Base-by-base conservation (phyloP, 2,888 invertebrate genomes). In the Cecidostiba fungosa region DNA sequence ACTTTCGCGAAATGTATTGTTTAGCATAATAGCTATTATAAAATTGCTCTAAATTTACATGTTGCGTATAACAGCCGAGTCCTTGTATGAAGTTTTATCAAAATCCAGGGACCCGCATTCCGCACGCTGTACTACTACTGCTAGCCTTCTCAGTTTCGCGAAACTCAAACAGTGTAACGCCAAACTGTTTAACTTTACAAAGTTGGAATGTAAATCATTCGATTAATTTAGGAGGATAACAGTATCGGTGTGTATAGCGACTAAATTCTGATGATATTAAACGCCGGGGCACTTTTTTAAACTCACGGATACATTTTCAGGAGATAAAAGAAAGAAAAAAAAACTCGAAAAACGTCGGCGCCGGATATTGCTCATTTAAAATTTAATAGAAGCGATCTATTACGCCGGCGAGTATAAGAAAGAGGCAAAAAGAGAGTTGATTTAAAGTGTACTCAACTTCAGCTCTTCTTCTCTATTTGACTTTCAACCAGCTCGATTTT, bases 381-480 rank as follows among this genome's bases (percentile, higher is more conserved):
- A 77, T 77, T 36, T 77, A 77, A 62, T 77, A 66, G 23, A 19
- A 23, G n/a, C 54, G 59, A 77, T 77, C 59, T 77, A 62, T 23
- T 39, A 54, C 39, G 36, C 19, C 0, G 23, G 32, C 16, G 10
- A 23, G 50, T 59, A 29, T 4, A 23, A 62, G 39, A 43, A 74
- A 26, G 10, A 10, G 66, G 26, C 26, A 66, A 26, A 59, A 66
- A 66, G 66, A 29, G 0, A 77, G n/a, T 32, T 77, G 59, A 59
- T 77, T 59, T 62, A 32, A 43, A 62, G 39, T 77, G 26, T 62
- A n/a, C 62, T 59, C 54, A 59, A 59, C 66, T 66, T 50, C n/a
- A 36, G 8, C 14, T 77, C 62, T 16, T 39, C 77, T 62, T 59
- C 62, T 62, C 19, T 16, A 23, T 62, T 77, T 77, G 12, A 59